phyloP scores from a whole-genome alignment of 2,113 vertebrate genomes.

The Diadophis punctatus region DNA sequence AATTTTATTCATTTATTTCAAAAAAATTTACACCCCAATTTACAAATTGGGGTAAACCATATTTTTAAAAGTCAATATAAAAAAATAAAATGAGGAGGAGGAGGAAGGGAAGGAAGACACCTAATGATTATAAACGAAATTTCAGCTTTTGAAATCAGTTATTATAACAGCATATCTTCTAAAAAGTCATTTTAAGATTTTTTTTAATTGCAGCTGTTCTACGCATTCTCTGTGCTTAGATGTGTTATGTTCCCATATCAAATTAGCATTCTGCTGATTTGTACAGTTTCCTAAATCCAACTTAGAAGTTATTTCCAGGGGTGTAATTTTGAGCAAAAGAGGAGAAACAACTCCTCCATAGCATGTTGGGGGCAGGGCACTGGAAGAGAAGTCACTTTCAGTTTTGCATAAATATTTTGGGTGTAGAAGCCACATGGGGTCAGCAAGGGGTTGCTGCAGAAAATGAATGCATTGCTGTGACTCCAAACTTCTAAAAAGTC shows the following conservation, averaged over 20 bases:
- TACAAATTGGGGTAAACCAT: neutral
- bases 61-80: neutral
- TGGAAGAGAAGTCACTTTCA: neutral
- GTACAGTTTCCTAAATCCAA: neutral
- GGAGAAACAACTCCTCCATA: neutral
- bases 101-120: neutral
- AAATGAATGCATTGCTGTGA: neutral
- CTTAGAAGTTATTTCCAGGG: neutral
- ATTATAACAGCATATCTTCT: neutral
- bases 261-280: slow-evolving; percentile 3
- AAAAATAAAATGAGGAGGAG: neutral
- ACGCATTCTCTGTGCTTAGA: neutral
- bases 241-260: neutral
- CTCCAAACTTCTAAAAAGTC: neutral
- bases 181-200: neutral
- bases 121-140: neutral
- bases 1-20: neutral
- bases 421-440: neutral
- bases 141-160: neutral
- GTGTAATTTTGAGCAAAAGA: neutral
- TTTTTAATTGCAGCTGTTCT: neutral
- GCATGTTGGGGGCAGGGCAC: neutral
- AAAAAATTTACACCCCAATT: neutral
- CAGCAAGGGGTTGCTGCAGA: neutral
- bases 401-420: neutral